Evolutionary conservation across 1,140 invertebrate genomes (phyloP), one percentile per base, ranked within the genome.

Genomic region (Neotoxoptera formosana): DNA sequence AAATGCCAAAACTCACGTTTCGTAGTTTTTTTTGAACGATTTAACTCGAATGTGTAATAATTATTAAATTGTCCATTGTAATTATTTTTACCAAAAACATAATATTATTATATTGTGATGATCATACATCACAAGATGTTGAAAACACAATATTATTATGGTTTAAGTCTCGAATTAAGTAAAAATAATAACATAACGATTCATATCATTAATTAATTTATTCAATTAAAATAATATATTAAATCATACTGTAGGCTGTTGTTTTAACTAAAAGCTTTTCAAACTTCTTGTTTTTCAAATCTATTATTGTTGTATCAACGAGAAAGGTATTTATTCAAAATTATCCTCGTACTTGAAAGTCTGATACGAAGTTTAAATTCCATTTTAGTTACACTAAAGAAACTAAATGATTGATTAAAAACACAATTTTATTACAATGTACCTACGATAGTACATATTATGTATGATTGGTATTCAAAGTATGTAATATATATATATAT

Each of bases 361-460:
- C 60, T 76, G 60, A n/a, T n/a, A n/a, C 30, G n/a, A 76, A 67
- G n/a, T n/a, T n/a, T 76, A 20, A 76, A 76, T 76, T 76, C 60
- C 30, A 30, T 17, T 76, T 76, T n/a, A 76, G n/a, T 76, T 76
- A 17, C 60, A 76, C n/a, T 76, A 76, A 76, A 76, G 6, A n/a
- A n/a, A 17, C n/a, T n/a, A 76, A 76, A 76, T n/a, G 30, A 76
- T 76, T 76, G 60, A 76, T 76, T 67, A 76, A 76, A 76, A n/a
- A n/a, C 30, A 76, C 17, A 17, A 76, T 76, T 76, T 34, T 76
- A 76, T 76, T 76, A 76, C 30, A 30, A 76, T 30, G 60, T n/a
- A 67, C 0, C 60, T 76, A 67, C 9, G 56, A n/a, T n/a, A n/a
- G n/a, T n/a, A n/a, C n/a, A n/a, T n/a, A n/a, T n/a, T 67, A 76